Evolutionary conservation across 2,888 invertebrate species (phyloP).

Genomic region (Melanargia galathea): DNA sequence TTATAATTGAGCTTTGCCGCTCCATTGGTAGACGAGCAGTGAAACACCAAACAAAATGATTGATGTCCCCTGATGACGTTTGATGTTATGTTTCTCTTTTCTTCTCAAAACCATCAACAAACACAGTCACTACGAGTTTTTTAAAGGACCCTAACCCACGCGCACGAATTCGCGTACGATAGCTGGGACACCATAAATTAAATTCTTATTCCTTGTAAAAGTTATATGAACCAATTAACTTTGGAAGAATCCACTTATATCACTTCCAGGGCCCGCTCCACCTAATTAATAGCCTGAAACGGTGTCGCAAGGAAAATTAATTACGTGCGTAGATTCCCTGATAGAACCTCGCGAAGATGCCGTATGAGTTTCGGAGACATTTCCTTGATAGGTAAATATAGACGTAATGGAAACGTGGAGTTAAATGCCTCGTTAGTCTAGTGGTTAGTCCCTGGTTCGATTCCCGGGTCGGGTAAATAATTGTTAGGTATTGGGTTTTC

Average conservation of each 20-base stretch:
- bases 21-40: no score
- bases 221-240: slow-evolving; percentile 37
- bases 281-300: slow-evolving; percentile 40
- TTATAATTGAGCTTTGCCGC: no score
- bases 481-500: no score
- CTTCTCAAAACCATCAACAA: no score
- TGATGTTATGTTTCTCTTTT: no score
- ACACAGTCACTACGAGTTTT: background rate
- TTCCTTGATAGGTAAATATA: slow-evolving; percentile 2
- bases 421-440: no score
- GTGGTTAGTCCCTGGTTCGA: no score
- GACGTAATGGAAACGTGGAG: no score
- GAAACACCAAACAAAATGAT: no score
- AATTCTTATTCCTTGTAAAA: slow-evolving; percentile 21
- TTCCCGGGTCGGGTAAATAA: no score
- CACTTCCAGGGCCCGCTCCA: slow-evolving; percentile 35
- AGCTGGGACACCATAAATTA: slow-evolving; percentile 1
- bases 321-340: slow-evolving; percentile 35
- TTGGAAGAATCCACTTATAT: slow-evolving; percentile 43
- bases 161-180: background rate
- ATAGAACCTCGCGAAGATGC: slow-evolving; percentile 24
- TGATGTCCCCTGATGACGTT: no score
- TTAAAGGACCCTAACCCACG: background rate
- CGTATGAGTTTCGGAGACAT: slow-evolving; percentile 9
- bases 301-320: slow-evolving; percentile 37